Conservation (phyloP, 2,797 vertebrate genomes). For the Nyctalus aviator region DNA sequence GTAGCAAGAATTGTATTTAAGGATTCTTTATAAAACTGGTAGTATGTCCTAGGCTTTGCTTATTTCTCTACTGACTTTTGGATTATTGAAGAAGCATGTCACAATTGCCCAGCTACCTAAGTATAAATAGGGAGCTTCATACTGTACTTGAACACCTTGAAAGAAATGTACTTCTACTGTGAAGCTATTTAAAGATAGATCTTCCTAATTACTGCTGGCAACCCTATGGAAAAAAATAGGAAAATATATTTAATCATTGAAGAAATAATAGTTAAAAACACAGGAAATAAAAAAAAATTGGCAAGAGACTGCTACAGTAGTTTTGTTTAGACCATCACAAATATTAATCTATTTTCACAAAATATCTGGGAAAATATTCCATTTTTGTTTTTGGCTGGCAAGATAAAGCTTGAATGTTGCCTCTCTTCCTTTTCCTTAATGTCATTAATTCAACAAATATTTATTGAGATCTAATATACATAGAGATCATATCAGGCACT, state of each 20-base stretch:
- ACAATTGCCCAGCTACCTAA: neutral
- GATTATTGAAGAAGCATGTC: neutral
- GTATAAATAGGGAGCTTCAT: neutral
- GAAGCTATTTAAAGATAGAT: neutral
- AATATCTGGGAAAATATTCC: neutral
- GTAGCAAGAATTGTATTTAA: neutral
- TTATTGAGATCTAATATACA: neutral
- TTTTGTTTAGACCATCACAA: neutral
- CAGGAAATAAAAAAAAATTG: neutral
- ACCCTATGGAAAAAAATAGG: neutral
- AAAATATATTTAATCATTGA: neutral
- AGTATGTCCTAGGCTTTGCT: neutral
- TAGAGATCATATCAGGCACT: neutral
- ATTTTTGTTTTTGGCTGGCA: neutral
- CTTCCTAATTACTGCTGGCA: neutral
- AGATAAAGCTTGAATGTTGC: neutral
- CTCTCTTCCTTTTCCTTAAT: neutral
- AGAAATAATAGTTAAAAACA: neutral
- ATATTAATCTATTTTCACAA: constrained; percentile 15
- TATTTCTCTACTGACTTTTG: neutral
- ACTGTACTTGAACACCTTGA: neutral
- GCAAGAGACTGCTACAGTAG: neutral
- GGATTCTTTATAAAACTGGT: neutral
- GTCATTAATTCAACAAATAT: neutral
- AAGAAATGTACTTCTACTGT: neutral